These are phyloP conservation scores for Brachionus plicatilis DNA, from an alignment of 1,140 invertebrate genomes.

Conservation along the genomic window DNA sequence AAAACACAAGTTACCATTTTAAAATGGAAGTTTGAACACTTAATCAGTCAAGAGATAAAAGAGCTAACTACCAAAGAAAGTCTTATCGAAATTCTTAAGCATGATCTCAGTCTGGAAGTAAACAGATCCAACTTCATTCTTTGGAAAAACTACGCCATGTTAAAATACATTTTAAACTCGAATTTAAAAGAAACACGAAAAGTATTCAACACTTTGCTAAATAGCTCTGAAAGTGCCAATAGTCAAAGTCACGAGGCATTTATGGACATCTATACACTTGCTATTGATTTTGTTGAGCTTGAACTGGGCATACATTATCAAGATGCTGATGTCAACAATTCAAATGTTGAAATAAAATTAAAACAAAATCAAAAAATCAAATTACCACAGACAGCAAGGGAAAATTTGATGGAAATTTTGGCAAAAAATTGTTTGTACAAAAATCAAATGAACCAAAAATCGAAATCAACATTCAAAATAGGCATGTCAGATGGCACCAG, in stretches of 20 bases:
- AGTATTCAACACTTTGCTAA: constrained; percentile 16
- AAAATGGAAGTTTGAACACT: constrained; percentile 34
- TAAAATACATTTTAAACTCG: background rate
- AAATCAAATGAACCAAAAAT: background rate
- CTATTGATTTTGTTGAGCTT: background rate
- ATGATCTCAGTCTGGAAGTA: background rate
- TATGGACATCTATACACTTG: background rate
- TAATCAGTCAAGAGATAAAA: background rate
- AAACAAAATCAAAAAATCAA: background rate
- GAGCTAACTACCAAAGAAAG: background rate
- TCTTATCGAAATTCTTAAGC: background rate
- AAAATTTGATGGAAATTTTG: background rate
- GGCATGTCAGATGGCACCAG: background rate
- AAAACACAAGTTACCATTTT: background rate
- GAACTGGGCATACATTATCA: constrained; percentile 18
- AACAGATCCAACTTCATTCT: constrained; percentile 21
- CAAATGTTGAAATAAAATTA: background rate
- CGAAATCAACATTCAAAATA: constrained; percentile 29
- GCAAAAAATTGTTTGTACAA: constrained; percentile 22
- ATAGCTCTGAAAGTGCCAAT: background rate
- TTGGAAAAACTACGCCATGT: background rate
- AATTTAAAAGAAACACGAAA: constrained; percentile 25
- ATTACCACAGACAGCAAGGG: background rate
- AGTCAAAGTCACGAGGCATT: background rate
- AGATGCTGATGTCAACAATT: background rate